A percentile compares a stretch with the other conserved stretches of the same genome.
phyloP scores from a whole-genome alignment of 2,888 invertebrate species.

The Lithosia quadra region DNA sequence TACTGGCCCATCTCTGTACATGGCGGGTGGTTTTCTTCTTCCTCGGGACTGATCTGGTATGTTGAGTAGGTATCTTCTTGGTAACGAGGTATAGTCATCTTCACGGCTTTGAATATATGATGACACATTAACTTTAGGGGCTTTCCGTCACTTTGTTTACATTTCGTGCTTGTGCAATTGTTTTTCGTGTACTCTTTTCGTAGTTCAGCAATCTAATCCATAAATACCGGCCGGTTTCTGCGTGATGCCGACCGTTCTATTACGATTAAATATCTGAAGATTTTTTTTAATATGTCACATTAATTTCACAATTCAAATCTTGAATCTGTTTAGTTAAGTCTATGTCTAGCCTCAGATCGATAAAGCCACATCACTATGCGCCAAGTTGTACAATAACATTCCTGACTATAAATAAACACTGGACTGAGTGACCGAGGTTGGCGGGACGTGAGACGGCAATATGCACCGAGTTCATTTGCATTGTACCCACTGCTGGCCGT shows the following conservation, averaged over 20 bases:
- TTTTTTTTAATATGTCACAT: not conserved
- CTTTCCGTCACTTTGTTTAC: not conserved
- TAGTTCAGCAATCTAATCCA: not conserved
- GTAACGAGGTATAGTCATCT: too few species aligned
- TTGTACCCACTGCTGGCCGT: slow-evolving; percentile 54
- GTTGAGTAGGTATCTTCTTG: not conserved
- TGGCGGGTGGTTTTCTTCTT: not conserved
- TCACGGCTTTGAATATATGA: too few species aligned
- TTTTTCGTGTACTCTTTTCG: not conserved
- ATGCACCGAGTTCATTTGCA: slow-evolving; percentile 77
- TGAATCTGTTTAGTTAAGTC: not conserved
- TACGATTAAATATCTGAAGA: not conserved
- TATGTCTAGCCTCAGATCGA: slow-evolving; percentile 6
- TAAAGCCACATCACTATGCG: slow-evolving; percentile 54
- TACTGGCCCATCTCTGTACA: not conserved
- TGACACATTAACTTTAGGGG: too few species aligned
- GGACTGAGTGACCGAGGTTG: slow-evolving; percentile 62
- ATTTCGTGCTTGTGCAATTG: not conserved
- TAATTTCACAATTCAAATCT: not conserved
- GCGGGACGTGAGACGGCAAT: slow-evolving; percentile 57
- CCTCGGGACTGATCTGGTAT: not conserved
- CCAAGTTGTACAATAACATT: slow-evolving; percentile 78
- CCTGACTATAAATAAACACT: slow-evolving; percentile 76
- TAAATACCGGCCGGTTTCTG: not conserved
- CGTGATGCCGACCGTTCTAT: not conserved